These are phyloP conservation scores for Echeneis naucrates DNA, from an alignment of 2,797 vertebrate species.

Conservation along the genomic window DNA sequence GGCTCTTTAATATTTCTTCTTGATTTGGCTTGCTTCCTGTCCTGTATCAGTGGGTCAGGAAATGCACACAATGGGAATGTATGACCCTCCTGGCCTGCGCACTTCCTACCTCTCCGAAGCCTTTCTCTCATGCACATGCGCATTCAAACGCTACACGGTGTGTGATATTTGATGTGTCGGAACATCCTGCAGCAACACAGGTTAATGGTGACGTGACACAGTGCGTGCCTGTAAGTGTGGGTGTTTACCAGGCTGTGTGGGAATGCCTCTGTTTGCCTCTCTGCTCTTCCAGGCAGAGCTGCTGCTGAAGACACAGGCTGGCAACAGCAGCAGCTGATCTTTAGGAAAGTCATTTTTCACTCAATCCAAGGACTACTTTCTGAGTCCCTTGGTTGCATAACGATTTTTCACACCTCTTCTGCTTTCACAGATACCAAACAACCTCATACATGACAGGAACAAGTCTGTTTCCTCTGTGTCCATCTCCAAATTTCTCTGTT, in stretches of 20 bases:
- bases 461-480: neutral
- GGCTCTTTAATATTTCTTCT: conserved; percentile 63
- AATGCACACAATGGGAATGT: conserved; percentile 66
- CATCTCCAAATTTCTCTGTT: neutral
- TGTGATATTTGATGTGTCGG: conserved; percentile 23
- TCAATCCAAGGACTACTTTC: conserved; percentile 41
- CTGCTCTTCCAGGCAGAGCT: conserved; percentile 45
- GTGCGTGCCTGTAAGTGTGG: conserved; percentile 27
- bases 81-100: conserved; percentile 29
- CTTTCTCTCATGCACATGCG: conserved; percentile 7
- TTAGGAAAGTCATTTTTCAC: conserved; percentile 58
- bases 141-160: conserved; percentile 2
- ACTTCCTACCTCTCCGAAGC: conserved; percentile 51
- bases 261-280: conserved; percentile 51
- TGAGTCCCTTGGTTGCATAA: conserved; percentile 47
- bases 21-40: conserved; percentile 72
- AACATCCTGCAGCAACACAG: conserved; percentile 42
- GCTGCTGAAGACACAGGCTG: conserved; percentile 52
- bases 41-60: conserved; percentile 63
- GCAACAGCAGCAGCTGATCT: conserved; percentile 75
- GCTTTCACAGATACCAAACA: conserved; percentile 1
- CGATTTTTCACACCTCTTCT: conserved; percentile 38
- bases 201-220: conserved; percentile 13
- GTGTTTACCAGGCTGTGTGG: conserved; percentile 51
- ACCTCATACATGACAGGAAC: conserved; percentile 7